Base-by-base conservation (phyloP, 1,140 invertebrate species). In the Trichonephila inaurata region DNA sequence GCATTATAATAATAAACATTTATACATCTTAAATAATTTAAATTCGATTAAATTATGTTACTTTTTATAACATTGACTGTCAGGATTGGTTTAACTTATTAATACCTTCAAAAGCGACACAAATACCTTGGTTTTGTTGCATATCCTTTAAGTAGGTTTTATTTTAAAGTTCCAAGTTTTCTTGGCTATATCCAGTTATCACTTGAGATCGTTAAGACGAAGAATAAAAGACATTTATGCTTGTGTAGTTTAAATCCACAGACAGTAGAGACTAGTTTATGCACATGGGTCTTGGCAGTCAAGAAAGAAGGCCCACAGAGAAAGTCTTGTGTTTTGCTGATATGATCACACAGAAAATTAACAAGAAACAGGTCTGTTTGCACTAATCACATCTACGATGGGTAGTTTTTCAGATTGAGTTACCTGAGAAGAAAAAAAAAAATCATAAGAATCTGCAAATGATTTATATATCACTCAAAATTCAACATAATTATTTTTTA, bases 361-460 rank as follows among this genome's bases (percentile, higher is more conserved):
- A 61, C 91, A 93, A 64, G 91, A 93, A 4, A 93, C 91, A 19
- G 91, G 91, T 81, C 85, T 69, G 44, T 87, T 87, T 7, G 83
- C 85, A 72, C 61, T 72, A 10, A 93, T 81, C 51, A 77, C 91
- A 21, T 69, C 91, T 40, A 61, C 69, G 51, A 81, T 93, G 28
- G 91, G 91, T 2, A 93, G 33, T 93, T 93, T 93, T 61, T 93
- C 91, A 87, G 85, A 87, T 60, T 92, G 91, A 87, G 66, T 93
- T 4, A 93, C 91, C 91, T 93, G 77, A 28, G 51, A 24, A 93
- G 62, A 40, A 44, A 87, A 60, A 87, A 28, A 28, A 44, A 28
- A 61, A 61, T 83, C 21, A 89, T 91, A 33, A 91, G 58, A 8
- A 44, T 40, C 81, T 40, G 33, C 33, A 51, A n/a, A 19, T 7